Evolutionary conservation across 2,797 vertebrate species (phyloP), one percentile per base, ranked within the genome.

Genomic region (Acanthopagrus latus): DNA sequence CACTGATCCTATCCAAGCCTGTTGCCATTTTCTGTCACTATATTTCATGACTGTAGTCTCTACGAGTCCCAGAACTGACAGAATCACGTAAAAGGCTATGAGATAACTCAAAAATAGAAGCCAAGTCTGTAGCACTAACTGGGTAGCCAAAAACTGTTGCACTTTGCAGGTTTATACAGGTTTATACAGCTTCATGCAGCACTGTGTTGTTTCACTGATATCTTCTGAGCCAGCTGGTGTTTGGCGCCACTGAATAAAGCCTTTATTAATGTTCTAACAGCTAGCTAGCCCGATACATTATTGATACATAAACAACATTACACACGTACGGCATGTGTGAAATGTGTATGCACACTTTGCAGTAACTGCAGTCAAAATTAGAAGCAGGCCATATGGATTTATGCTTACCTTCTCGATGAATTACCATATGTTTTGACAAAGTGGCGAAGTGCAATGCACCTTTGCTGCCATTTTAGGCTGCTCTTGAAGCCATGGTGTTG

Each of bases 341-440:
- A 33, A 33, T 12, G 17, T 27, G 18, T 38, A 13, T 10, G 25
- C 9, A 38, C 17, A 38, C 18, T 21, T 21, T 52, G n/a, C 50
- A 29, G 8, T 44, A 55, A 48, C 20, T 43, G 50, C 27, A 57
- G n/a, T 33, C 25, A 1, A 8, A 33, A 3, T 9, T 16, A 5
- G 20, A 54, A 17, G 14, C 7, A n/a, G n/a, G n/a, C 46, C 64
- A 64, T 64, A 69, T 74, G 77, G 33, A 29, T 38, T 41, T 25
- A 55, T 25, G 41, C 27, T 47, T 9, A 59, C 25, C 7, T 17
- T 27, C 14, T 44, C 41, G 4, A n/a, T 16, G 58, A 60, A 43
- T 16, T 7, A 14, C n/a, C 51, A 3, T 1, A 17, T 10, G 0
- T 18, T 43, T 60, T 51, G 44, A 64, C 55, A 50, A 56, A 54